Base-by-base conservation (phyloP, 2,888 invertebrate genomes). In the Drosophila melanocephala region DNA sequence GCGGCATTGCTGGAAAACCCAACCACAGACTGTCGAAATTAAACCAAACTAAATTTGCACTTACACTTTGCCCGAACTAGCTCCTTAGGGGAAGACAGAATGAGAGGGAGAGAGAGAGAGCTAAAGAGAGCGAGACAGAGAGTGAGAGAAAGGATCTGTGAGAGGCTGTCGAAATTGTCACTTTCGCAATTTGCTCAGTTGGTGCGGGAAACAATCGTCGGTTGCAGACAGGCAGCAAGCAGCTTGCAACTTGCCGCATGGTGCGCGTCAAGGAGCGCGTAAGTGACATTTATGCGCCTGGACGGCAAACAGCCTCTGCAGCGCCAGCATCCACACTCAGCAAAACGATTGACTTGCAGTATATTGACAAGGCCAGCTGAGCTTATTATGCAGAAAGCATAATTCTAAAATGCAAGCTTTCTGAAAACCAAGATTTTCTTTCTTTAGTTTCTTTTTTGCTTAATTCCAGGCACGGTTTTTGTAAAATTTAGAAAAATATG, bases 221-320 rank as follows among this genome's bases (percentile, higher is more conserved):
- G 39, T 50, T 56, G 60, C 86, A 77, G 47, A 47, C 47, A 47
- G 26, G 53, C 53, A 33, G 33, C 59, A 26, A 19, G 57, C n/a
- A 30, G 42, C 65, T 60, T 60, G 72, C 70, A 65, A 51, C 72
- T 77, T 77, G 80, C 81, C 78, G 87, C 74, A 58, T 68, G 77
- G 77, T 69, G 79, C 62, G 76, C 74, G 68, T 74, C 87, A 79
- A 84, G 84, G 76, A 86, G 87, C 90, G 90, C 84, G 75, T 91
- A 88, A 88, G 91, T 91, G 91, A 88, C 87, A 89, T 91, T 88
- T 88, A 91, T 88, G 87, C 91, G 87, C 87, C 85, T 87, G 75
- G 77, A 69, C 73, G 74, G 65, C 69, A 39, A n/a, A 39, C 39
- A 58, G 30, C 14, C 30, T 57, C 57, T 35, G 55, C 37, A 39